Conservation (phyloP, 2,797 vertebrate genomes). For the Emys orbicularis region DNA sequence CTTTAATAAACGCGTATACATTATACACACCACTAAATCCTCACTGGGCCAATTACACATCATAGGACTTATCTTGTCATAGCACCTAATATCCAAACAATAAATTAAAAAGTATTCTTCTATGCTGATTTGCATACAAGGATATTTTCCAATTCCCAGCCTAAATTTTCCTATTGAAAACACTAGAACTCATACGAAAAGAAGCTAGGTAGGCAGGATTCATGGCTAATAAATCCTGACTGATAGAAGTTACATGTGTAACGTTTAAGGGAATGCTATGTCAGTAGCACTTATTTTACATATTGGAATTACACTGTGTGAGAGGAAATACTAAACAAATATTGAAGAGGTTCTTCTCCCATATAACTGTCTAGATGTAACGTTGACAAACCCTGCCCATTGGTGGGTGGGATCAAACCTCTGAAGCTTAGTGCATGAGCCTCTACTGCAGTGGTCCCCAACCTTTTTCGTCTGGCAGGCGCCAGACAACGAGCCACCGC, state of each 20-base stretch:
- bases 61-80: conserved; percentile 76
- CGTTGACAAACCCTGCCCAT: no score
- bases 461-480: no score
- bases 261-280: conserved; percentile 48
- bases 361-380: not conserved
- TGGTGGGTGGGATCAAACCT: no score
- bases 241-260: conserved; percentile 33
- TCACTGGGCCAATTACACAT: conserved; percentile 69
- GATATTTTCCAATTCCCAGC: conserved; percentile 55
- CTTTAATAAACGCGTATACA: conserved; percentile 76
- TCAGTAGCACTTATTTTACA: conserved; percentile 66
- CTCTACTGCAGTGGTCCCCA: no score
- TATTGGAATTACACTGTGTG: conserved; percentile 55
- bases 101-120: conserved; percentile 69
- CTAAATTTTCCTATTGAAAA: conserved; percentile 53
- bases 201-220: conserved; percentile 48
- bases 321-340: conserved; percentile 62
- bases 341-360: not conserved
- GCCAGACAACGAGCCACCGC: no score
- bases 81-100: conserved; percentile 73
- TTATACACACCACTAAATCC: conserved; percentile 75
- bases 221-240: conserved; percentile 61
- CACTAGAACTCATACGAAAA: conserved; percentile 48
- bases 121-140: conserved; percentile 65
- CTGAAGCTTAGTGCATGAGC: no score